Conservation (phyloP, 1,140 invertebrate species). For the Lepidostoma basale region DNA sequence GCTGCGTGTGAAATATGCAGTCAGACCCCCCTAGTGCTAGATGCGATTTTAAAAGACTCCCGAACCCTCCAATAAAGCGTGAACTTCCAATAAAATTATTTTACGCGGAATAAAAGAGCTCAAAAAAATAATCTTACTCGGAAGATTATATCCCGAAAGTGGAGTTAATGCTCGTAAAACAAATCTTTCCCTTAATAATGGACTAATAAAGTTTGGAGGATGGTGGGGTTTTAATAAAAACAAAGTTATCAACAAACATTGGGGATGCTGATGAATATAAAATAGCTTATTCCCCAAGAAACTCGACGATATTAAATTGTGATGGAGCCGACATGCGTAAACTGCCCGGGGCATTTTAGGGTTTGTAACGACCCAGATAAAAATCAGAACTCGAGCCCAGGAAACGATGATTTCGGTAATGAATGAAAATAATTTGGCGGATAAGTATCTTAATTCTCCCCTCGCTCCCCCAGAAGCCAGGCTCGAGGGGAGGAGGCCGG, state of each 20-base stretch:
- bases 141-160: background rate
- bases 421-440: slow-evolving; percentile 64
- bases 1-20: slow-evolving; percentile 24
- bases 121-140: too few species aligned
- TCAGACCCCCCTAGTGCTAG: background rate
- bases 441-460: slow-evolving; percentile 60
- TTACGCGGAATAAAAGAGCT: too few species aligned
- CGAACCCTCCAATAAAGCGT: too few species aligned
- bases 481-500: slow-evolving; percentile 10
- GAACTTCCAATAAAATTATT: too few species aligned
- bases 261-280: slow-evolving; percentile 29
- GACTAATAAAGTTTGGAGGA: background rate
- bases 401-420: slow-evolving; percentile 46
- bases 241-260: slow-evolving; percentile 24
- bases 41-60: background rate
- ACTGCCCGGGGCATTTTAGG: slow-evolving; percentile 31
- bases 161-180: background rate
- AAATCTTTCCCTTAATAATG: background rate
- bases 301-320: slow-evolving; percentile 35
- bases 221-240: slow-evolving; percentile 27
- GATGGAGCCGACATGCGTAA: slow-evolving; percentile 27
- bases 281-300: slow-evolving; percentile 10
- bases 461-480: slow-evolving; percentile 46
- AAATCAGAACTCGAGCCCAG: slow-evolving; percentile 38
- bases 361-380: slow-evolving; percentile 43